Evolutionary conservation across 2,797 vertebrate genomes (phyloP).

Genomic region (Cryptoprocta ferox): DNA sequence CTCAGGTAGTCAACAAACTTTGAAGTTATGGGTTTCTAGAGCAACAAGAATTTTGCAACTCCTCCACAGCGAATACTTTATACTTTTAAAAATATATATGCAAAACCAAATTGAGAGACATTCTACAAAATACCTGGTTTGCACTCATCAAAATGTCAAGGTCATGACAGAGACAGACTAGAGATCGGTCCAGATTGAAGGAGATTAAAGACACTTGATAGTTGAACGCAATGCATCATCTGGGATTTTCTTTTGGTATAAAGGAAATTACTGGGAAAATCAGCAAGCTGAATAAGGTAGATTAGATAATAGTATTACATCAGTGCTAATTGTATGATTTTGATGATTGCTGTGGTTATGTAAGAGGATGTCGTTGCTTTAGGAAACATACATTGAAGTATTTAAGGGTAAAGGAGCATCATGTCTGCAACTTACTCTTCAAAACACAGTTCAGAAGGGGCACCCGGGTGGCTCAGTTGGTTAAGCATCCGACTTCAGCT

Average conservation of each 20-base stretch:
- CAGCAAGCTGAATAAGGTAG: background rate
- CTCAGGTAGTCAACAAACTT: conserved; percentile 52
- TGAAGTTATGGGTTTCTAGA: conserved; percentile 60
- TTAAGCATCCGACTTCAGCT: too few species aligned
- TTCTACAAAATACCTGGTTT: conserved; percentile 39
- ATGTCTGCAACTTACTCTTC: background rate
- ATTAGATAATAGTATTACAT: background rate
- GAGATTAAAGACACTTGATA: background rate
- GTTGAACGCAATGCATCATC: background rate
- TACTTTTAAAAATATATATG: conserved; percentile 52
- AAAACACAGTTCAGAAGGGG: too few species aligned
- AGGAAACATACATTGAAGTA: background rate
- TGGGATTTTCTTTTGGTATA: conserved; percentile 29
- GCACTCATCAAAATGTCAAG: conserved; percentile 42
- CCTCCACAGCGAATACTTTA: conserved; percentile 49
- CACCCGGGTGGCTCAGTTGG: too few species aligned
- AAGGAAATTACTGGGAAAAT: conserved; percentile 47
- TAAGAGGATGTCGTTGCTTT: conserved; percentile 16
- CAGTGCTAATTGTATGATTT: background rate
- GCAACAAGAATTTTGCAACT: conserved; percentile 39
- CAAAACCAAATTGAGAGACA: conserved; percentile 40
- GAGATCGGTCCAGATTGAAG: background rate
- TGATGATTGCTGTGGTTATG: background rate
- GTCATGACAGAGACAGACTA: conserved; percentile 21
- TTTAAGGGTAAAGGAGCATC: background rate